These are phyloP conservation scores for Drosophila meridionalis DNA, from an alignment of 2,888 invertebrate species.

Conservation along the genomic window DNA sequence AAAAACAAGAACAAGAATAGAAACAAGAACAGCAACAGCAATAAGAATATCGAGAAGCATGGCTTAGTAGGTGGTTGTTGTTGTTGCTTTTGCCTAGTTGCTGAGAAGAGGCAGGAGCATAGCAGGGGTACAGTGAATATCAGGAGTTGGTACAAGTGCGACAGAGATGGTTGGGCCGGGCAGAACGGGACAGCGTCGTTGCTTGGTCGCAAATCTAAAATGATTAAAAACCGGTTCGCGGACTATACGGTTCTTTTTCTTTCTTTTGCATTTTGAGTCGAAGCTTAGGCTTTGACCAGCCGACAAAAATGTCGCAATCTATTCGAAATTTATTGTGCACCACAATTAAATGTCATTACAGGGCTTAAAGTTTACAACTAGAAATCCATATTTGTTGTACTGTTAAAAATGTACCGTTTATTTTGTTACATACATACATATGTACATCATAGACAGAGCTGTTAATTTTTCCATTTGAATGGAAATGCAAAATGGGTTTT, in stretches of 20 bases:
- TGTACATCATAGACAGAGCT: not conserved
- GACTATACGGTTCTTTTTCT: conserved; percentile 57
- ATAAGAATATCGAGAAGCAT: conserved; percentile 12
- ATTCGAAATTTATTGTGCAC: not conserved
- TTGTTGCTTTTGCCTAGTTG: conserved; percentile 2
- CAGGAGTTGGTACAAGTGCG: not conserved
- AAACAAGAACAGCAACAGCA: conserved; percentile 18
- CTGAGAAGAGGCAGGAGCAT: not conserved
- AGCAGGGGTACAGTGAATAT: not conserved
- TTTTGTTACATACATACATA: not conserved
- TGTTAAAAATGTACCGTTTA: not conserved
- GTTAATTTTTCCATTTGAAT: too few species aligned
- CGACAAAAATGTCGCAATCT: conserved; percentile 27
- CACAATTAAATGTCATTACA: not conserved
- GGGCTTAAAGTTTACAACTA: not conserved
- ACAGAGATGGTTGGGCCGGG: not conserved
- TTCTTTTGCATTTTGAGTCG: conserved; percentile 13
- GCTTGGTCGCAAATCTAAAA: conserved; percentile 34
- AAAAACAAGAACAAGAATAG: conserved; percentile 13
- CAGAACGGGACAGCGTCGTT: conserved; percentile 1
- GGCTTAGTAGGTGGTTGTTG: conserved; percentile 48
- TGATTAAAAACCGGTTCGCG: conserved; percentile 48
- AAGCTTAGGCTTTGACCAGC: conserved; percentile 3
- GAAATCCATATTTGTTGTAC: not conserved
- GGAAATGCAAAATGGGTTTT: too few species aligned